phyloP scores from a whole-genome alignment of 2,888 invertebrate species.

The Pollenia labialis region DNA sequence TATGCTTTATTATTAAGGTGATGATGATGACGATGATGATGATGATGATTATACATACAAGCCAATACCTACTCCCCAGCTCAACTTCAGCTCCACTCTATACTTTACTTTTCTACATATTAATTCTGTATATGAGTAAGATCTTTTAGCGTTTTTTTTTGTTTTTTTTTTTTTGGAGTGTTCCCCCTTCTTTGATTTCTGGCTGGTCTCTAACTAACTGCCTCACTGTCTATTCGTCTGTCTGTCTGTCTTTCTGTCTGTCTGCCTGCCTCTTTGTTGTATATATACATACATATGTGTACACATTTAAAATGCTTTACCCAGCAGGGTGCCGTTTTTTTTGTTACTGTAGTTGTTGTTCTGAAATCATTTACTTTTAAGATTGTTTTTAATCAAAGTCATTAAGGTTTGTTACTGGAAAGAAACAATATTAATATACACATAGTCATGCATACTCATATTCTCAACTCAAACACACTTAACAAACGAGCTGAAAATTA shows the following conservation, averaged over 20 bases:
- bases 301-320: slow-evolving; percentile 72
- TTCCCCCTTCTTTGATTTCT: slow-evolving; percentile 52
- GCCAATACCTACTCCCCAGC: slow-evolving; percentile 33
- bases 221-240: not conserved
- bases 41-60: slow-evolving; percentile 58
- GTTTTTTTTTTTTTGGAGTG: slow-evolving; percentile 13
- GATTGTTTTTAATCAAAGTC: slow-evolving; percentile 73
- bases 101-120: slow-evolving; percentile 50
- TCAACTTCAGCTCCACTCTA: slow-evolving; percentile 47
- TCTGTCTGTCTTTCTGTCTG: slow-evolving; percentile 21
- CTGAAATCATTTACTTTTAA: slow-evolving; percentile 74
- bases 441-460: slow-evolving; percentile 3
- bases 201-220: not conserved
- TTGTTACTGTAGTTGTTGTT: slow-evolving; percentile 46
- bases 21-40: slow-evolving; percentile 32
- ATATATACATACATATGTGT: slow-evolving; percentile 35
- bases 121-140: slow-evolving; percentile 55
- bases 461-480: slow-evolving; percentile 55
- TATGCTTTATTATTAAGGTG: slow-evolving; percentile 65
- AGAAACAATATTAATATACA: slow-evolving; percentile 65
- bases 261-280: slow-evolving; percentile 12
- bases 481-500: slow-evolving; percentile 71
- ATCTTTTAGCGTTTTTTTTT: slow-evolving; percentile 51
- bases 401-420: slow-evolving; percentile 73
- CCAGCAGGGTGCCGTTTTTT: slow-evolving; percentile 73